Base-by-base conservation (phyloP, 2,888 invertebrate species). In the Myopa testacea region DNA sequence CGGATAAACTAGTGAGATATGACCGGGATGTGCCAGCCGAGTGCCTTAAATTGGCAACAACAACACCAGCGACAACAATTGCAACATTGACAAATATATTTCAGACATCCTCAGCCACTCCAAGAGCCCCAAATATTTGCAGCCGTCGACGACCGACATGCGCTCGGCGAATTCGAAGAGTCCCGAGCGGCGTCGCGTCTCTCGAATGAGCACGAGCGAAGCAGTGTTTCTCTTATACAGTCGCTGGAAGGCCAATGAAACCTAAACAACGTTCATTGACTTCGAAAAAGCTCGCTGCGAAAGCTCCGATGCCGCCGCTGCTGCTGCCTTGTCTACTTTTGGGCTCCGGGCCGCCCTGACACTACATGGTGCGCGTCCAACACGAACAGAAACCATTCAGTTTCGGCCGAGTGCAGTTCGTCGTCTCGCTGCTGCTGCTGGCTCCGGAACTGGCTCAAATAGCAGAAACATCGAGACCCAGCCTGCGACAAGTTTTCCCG, bases 371-470 rank as follows among this genome's bases (percentile, higher is more conserved):
- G n/a, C 62, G 58, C 58, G 58, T 10, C 45, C 68, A 37, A 16
- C 12, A 55, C 76, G 76, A 71, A 77, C 79, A 79, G 79, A 79
- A 75, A 63, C 50, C 55, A 52, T 77, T 77, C 79, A 75, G 77
- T 75, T 50, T 26, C 68, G 68, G 71, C 34, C 71, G 77, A 75
- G 75, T 79, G 75, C 75, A 77, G 77, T 71, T 75, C 72, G 76
- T 68, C n/a, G 45, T 65, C 58, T 37, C 58, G 26, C 58, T 34
- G 60, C 69, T 4, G 67, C n/a, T 40, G 45, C 55, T 26, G 37
- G 40, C 68, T 40, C 68, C 8, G 68, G 50, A 52, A 40, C 40
- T n/a, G 8, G 12, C 45, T 52, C 26, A 60, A 26, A 14, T 14
- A 52, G 65, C 16, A 34, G 37, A 1, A 26, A 26, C 69, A 50